Conservation (phyloP, 2,113 vertebrate genomes). For the Sminthopsis crassicaudata region DNA sequence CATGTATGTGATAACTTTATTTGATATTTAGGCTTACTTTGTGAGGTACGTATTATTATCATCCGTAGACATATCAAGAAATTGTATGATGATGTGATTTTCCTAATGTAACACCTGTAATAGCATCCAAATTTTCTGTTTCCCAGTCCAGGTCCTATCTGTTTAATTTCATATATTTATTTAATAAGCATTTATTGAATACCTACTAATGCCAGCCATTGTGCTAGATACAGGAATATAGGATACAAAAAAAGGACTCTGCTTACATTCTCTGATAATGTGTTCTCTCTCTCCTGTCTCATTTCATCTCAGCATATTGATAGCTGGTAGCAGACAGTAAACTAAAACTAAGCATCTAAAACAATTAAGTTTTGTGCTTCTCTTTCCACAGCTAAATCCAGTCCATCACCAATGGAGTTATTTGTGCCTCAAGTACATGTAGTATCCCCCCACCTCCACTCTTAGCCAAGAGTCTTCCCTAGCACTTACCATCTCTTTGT, state of each 20-base stretch:
- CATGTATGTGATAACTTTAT: background rate
- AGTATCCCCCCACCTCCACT: background rate
- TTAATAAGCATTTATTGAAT: background rate
- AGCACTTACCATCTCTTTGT: constrained; percentile 96
- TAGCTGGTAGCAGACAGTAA: constrained; percentile 20
- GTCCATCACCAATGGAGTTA: background rate
- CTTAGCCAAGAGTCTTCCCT: background rate
- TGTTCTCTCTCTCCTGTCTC: constrained; percentile 28
- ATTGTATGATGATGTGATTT: background rate
- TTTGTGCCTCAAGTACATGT: background rate
- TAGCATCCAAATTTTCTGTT: background rate
- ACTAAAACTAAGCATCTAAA: constrained; percentile 27
- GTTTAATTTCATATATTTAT: background rate
- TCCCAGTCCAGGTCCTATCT: background rate
- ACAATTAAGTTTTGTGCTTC: background rate
- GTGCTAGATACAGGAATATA: background rate
- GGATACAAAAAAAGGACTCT: background rate
- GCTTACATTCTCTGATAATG: constrained; percentile 19
- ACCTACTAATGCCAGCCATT: background rate
- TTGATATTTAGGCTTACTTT: background rate
- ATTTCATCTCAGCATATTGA: constrained; percentile 18
- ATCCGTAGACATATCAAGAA: background rate
- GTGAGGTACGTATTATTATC: background rate
- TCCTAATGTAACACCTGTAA: background rate
- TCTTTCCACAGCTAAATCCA: background rate